Percentiles rank a stretch among this genome's conserved stretches.
phyloP scores from a whole-genome alignment of 2,888 invertebrate species.

The Drosophila pseudotalamancana region DNA sequence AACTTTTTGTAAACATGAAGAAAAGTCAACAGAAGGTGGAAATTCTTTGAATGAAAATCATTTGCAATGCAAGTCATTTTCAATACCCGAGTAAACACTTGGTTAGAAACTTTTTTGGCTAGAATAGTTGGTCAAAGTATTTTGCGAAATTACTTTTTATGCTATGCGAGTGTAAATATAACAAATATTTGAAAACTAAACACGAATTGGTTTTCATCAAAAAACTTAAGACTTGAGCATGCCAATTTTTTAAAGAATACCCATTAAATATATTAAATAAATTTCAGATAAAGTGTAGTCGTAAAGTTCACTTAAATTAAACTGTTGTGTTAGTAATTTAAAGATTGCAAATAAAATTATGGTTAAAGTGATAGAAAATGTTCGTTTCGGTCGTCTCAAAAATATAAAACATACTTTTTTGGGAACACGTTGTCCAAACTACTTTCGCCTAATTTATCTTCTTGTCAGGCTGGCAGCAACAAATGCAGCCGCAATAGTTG shows the following conservation, averaged over 20 bases:
- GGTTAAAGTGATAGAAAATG: neutral
- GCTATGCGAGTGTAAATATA: slow-evolving; percentile 5
- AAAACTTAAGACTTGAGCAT: neutral
- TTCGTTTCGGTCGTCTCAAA: neutral
- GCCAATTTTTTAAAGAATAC: neutral
- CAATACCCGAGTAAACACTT: slow-evolving; percentile 34
- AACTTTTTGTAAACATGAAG: slow-evolving; percentile 42
- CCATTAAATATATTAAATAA: neutral
- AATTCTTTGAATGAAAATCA: slow-evolving; percentile 15
- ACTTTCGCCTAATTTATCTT: slow-evolving; percentile 71
- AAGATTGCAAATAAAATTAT: neutral
- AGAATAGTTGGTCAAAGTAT: slow-evolving; percentile 13
- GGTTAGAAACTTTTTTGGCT: slow-evolving; percentile 8
- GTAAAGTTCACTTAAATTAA: neutral
- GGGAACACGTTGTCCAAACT: slow-evolving; percentile 43
- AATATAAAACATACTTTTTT: slow-evolving; percentile 5
- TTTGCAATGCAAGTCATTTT: slow-evolving; percentile 15
- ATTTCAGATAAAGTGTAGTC: neutral
- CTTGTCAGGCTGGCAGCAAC: slow-evolving; percentile 74
- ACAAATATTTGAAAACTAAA: neutral
- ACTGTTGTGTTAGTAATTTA: neutral
- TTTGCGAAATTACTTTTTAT: neutral
- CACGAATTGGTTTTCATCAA: neutral
- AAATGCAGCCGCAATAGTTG: slow-evolving; percentile 64
- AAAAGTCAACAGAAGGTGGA: slow-evolving; percentile 48